Evolutionary conservation across 2,113 vertebrate genomes (phyloP).

Genomic region (Caracal caracal): DNA sequence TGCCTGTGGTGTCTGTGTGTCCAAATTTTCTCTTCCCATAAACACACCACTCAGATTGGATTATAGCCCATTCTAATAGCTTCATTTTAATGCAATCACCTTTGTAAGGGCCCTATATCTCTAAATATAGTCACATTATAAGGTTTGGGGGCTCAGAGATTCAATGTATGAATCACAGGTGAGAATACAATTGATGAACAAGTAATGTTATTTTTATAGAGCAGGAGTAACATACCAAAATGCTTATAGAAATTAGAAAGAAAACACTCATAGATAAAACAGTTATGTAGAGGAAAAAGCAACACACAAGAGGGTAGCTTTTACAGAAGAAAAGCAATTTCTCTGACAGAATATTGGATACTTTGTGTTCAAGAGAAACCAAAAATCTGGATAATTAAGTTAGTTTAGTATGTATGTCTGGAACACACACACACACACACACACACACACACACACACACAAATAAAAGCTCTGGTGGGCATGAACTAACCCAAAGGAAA

Average conservation of each 20-base stretch:
- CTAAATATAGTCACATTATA: not conserved
- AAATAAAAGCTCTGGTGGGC: not conserved
- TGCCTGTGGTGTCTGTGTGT: too few species aligned
- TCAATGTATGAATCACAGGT: not conserved
- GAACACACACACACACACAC: not conserved
- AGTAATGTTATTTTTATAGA: not conserved
- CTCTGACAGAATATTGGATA: not conserved
- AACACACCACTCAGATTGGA: not conserved
- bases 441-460: not conserved
- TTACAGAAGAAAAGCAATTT: not conserved
- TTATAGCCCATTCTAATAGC: not conserved
- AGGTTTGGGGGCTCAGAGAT: not conserved
- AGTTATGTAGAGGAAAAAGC: not conserved
- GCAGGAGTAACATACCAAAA: not conserved
- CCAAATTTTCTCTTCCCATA: not conserved
- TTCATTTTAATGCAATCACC: not conserved
- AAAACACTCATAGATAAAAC: not conserved
- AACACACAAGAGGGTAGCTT: rapidly evolving
- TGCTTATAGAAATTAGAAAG: not conserved
- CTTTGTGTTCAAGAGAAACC: not conserved
- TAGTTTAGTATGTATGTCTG: not conserved
- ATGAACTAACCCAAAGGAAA: not conserved
- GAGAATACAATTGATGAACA: not conserved
- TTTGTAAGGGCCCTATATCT: not conserved
- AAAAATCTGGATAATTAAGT: not conserved